These are phyloP conservation scores for Halcyon smyrnensis DNA, from an alignment of 2,797 vertebrate species.

Conservation along the genomic window DNA sequence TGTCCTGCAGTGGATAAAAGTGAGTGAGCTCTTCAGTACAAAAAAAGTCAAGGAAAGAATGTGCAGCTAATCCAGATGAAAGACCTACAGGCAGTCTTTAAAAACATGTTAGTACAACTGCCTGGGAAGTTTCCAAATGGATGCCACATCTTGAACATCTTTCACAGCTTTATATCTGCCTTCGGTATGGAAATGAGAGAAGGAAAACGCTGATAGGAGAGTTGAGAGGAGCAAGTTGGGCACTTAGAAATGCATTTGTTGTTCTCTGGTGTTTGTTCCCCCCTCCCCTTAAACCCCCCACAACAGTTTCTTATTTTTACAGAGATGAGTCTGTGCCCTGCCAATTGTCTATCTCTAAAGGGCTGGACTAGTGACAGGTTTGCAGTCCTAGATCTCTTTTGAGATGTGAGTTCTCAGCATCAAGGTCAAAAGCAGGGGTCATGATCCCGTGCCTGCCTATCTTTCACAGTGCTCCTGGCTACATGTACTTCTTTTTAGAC, in stretches of 20 bases:
- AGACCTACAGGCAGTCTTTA: conserved; percentile 64
- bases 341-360: conserved; percentile 10
- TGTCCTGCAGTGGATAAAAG: conserved; percentile 53
- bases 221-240: neutral
- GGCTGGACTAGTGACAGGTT: conserved; percentile 32
- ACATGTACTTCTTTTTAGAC: conserved; percentile 56
- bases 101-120: conserved; percentile 67
- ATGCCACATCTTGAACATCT: conserved; percentile 61
- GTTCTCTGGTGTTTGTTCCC: neutral
- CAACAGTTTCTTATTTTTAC: conserved; percentile 36
- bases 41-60: conserved; percentile 61
- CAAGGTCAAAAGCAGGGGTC: conserved; percentile 64
- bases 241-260: conserved; percentile 38
- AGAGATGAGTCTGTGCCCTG: conserved; percentile 22
- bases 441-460: conserved; percentile 31
- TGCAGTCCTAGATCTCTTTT: conserved; percentile 53
- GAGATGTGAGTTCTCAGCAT: conserved; percentile 49
- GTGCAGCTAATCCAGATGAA: conserved; percentile 70
- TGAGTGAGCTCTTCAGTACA: conserved; percentile 12
- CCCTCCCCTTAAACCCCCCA: neutral
- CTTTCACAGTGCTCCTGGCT: conserved; percentile 61
- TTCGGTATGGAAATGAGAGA: conserved; percentile 37
- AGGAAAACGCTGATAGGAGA: conserved; percentile 30
- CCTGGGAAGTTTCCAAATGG: conserved; percentile 68
- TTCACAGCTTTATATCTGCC: conserved; percentile 57